phyloP scores from a whole-genome alignment of 2,113 vertebrate genomes.

The Gallinago undulata region DNA sequence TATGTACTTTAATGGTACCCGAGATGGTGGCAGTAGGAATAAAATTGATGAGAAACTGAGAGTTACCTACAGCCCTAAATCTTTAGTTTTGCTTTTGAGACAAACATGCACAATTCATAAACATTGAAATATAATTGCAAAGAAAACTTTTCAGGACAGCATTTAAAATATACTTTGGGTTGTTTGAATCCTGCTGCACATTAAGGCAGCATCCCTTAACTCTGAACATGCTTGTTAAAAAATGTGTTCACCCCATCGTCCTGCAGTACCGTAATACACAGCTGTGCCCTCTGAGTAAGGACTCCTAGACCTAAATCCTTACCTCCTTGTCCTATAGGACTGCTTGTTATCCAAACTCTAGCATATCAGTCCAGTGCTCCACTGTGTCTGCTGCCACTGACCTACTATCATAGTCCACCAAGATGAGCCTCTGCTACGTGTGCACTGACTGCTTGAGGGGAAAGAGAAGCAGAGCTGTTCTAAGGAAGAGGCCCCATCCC shows the following conservation, averaged over 20 bases:
- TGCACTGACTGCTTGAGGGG: neutral
- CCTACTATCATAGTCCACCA: fast-evolving
- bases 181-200: neutral
- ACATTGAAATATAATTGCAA: neutral
- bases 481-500: neutral
- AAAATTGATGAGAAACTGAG: neutral
- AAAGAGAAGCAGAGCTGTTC: neutral
- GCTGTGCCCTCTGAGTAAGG: neutral
- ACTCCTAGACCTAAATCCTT: neutral
- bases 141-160: neutral
- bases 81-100: neutral
- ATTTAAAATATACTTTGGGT: neutral
- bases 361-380: neutral
- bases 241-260: fast-evolving
- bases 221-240: neutral
- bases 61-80: neutral
- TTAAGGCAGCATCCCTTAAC: neutral
- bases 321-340: neutral
- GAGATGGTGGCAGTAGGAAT: constrained; percentile 2
- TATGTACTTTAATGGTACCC: neutral
- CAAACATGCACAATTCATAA: neutral
- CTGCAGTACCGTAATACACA: neutral
- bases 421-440: neutral
- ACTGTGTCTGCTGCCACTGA: neutral
- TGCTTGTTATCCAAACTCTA: neutral